phyloP scores from a whole-genome alignment of 2,888 invertebrate genomes.

The Heteromurus nitidus region DNA sequence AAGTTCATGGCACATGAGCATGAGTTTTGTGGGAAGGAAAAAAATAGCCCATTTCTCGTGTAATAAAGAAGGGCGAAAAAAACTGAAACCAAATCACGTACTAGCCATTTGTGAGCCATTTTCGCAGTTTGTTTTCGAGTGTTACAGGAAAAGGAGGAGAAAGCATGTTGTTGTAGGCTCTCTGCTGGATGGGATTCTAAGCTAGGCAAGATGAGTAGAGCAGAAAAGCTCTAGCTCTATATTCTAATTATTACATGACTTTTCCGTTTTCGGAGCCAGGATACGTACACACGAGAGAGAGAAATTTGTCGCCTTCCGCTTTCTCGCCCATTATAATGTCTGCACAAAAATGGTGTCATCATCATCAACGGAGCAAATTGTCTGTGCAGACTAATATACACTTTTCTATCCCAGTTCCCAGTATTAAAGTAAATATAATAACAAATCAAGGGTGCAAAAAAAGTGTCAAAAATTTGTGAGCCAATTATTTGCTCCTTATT shows the following conservation, averaged over 20 bases:
- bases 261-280: slow-evolving; percentile 1
- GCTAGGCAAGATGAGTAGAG: neutral
- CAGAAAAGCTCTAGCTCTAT: neutral
- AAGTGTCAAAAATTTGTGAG: too few species aligned
- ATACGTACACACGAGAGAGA: too few species aligned
- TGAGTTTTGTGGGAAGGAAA: too few species aligned
- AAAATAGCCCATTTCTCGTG: too few species aligned
- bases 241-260: slow-evolving; percentile 28
- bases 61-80: too few species aligned
- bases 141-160: neutral
- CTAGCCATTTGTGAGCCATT: slow-evolving; percentile 24
- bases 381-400: neutral
- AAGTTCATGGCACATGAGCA: neutral
- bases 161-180: neutral
- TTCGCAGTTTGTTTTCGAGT: slow-evolving; percentile 6
- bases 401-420: neutral
- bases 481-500: too few species aligned
- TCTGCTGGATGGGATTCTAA: too few species aligned
- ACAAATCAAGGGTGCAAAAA: slow-evolving; percentile 12
- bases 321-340: too few species aligned
- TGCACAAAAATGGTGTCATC: slow-evolving; percentile 23
- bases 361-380: neutral
- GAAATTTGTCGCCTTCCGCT: slow-evolving; percentile 2
- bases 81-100: slow-evolving; percentile 38
- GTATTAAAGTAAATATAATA: too few species aligned